These are phyloP conservation scores for Drosophila longiperda DNA, from an alignment of 2,888 invertebrate species.

Conservation along the genomic window DNA sequence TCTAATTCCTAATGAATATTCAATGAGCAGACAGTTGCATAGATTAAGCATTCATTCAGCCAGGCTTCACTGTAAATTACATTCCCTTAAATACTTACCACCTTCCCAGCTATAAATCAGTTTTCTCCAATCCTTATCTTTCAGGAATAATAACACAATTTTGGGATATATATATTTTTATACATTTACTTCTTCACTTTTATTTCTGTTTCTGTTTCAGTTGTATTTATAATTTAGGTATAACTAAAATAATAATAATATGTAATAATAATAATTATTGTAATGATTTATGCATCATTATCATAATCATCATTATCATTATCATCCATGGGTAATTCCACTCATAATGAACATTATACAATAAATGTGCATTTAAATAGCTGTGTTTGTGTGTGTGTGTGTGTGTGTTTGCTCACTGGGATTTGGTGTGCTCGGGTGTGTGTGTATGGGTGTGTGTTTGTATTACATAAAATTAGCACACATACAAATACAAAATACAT, in stretches of 20 bases:
- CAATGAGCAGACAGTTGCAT: background rate
- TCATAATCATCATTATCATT: slow-evolving; percentile 24
- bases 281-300: slow-evolving; percentile 35
- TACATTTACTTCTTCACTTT: slow-evolving; percentile 72
- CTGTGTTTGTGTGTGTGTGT: slow-evolving; percentile 45
- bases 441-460: slow-evolving; percentile 39
- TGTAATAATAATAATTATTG: slow-evolving; percentile 30
- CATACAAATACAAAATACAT: slow-evolving; percentile 24
- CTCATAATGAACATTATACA: slow-evolving; percentile 48
- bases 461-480: slow-evolving; percentile 65
- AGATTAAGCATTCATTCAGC: background rate
- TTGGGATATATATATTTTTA: slow-evolving; percentile 40
- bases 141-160: slow-evolving; percentile 24
- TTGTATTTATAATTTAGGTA: slow-evolving; percentile 62
- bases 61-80: no score
- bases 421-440: slow-evolving; percentile 31
- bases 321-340: slow-evolving; percentile 28
- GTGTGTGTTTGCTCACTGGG: slow-evolving; percentile 47
- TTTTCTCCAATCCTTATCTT: background rate
- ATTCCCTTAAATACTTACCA: background rate
- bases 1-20: background rate
- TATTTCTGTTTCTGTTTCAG: slow-evolving; percentile 60
- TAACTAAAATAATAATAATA: slow-evolving; percentile 60
- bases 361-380: slow-evolving; percentile 66
- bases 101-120: background rate